These are phyloP conservation scores for Coptodon bakossiorum DNA, from an alignment of 2,113 vertebrate genomes.

Conservation along the genomic window DNA sequence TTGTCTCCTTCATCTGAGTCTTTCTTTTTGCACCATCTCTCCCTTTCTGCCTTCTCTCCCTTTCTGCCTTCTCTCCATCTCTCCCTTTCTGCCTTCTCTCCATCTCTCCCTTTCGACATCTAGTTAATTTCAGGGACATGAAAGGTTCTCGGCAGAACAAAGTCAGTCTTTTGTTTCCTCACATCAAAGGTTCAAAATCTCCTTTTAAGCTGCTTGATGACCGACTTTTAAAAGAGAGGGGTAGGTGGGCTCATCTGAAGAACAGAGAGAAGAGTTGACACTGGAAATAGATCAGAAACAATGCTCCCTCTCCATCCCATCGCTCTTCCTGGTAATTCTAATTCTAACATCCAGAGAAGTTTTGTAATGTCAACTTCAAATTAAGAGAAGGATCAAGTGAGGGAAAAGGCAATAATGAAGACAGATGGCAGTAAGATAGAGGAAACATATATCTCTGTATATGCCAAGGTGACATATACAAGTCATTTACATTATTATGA, in stretches of 20 bases:
- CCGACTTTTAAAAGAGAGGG: neutral
- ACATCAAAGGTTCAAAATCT: constrained; percentile 33
- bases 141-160: constrained; percentile 34
- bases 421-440: neutral
- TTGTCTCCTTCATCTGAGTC: neutral
- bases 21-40: neutral
- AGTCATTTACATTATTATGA: neutral
- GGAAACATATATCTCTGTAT: neutral
- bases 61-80: neutral
- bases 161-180: constrained; percentile 41
- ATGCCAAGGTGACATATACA: neutral
- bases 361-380: neutral
- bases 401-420: neutral
- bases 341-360: neutral
- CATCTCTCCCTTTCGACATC: neutral
- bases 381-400: neutral
- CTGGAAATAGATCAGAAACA: constrained; percentile 15
- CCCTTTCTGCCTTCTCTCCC: neutral
- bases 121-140: constrained; percentile 39
- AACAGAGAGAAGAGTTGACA: constrained; percentile 3
- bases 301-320: neutral
- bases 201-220: constrained; percentile 19
- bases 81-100: neutral
- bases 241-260: constrained; percentile 9
- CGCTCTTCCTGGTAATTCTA: neutral